Evolutionary conservation across 2,113 vertebrate genomes (phyloP), one percentile per base, ranked within the genome.

Genomic region (Brachyistius frenatus): DNA sequence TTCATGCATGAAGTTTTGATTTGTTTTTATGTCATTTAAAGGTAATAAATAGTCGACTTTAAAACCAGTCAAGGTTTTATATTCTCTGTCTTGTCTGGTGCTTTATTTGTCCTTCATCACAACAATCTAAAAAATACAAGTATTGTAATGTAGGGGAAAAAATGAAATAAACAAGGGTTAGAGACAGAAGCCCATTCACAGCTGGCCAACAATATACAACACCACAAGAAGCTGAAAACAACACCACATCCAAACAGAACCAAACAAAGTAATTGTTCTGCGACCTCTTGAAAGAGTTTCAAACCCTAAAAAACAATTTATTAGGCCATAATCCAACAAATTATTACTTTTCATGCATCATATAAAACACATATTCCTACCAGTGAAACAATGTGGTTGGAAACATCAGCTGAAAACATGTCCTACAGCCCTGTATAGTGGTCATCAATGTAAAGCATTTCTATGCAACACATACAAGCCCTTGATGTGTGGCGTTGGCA

Each of bases 11-110:
- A 60, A 6, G 14, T 47, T 66, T 75, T 76, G 53, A 68, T 75
- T 63, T 81, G 37, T 70, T 66, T 50, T 56, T 36, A 2, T 66
- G 35, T 65, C 3, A 55, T 63, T 68, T 77, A 67, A 39, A 77
- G 50, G 4, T 35, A 81, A 78, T 14, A 74, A 61, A 52, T 2
- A 47, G 1, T 35, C 47, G 53, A 57, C 31, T 15, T 53, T 53
- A 16, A 55, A 54, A 49, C n/a, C 14, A 41, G 31, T 58, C 30
- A 77, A 46, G 46, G 15, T 46, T 68, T 46, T 47, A 31, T n/a
- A 54, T 14, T 61, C 44, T 50, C 37, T 9, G 37, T 32, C 61
- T 49, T 63, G 41, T 36, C 41, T 56, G 4, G 4, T 49, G 31
- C 7, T 46, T 13, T 72, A 5, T n/a, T 53, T 57, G 39, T 57